A percentile compares a stretch with the other conserved stretches of the same genome.
Conservation (phyloP, 2,113 vertebrate genomes). For the Cygnus buccinator region DNA sequence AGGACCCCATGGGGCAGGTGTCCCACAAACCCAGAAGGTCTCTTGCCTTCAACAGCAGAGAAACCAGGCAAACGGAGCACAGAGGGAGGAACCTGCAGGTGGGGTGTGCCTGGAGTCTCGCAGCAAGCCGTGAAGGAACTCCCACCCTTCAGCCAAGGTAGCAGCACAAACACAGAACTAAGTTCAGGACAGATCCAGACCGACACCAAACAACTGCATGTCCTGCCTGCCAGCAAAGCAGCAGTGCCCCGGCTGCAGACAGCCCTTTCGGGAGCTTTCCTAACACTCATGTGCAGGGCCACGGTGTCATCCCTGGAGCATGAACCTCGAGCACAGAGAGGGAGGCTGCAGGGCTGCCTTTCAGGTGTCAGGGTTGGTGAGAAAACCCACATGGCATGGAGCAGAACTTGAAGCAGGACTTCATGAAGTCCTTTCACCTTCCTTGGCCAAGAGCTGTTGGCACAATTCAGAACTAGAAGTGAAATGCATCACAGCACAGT, state of each 20-base stretch:
- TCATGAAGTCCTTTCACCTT: neutral
- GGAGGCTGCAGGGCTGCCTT: neutral
- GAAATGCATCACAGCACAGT: neutral
- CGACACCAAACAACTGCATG: neutral
- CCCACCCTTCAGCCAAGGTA: neutral
- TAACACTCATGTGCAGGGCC: neutral
- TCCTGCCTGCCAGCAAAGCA: neutral
- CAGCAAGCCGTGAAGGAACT: neutral
- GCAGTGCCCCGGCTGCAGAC: neutral
- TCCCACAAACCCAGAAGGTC: neutral
- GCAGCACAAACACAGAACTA: neutral
- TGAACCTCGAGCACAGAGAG: neutral
- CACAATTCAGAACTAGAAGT: neutral
- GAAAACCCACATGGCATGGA: neutral
- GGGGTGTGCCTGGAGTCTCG: neutral
- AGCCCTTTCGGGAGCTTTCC: neutral
- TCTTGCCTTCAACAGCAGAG: neutral
- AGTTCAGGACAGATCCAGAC: neutral
- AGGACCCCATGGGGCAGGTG: accelerated
- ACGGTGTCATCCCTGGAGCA: too few relatives aligned
- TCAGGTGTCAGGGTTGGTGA: neutral
- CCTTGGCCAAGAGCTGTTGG: neutral
- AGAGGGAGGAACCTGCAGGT: neutral
- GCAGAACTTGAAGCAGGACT: neutral
- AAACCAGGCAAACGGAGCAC: neutral